Base-by-base conservation (phyloP, 2,797 vertebrate species). In the Sebastes minor region DNA sequence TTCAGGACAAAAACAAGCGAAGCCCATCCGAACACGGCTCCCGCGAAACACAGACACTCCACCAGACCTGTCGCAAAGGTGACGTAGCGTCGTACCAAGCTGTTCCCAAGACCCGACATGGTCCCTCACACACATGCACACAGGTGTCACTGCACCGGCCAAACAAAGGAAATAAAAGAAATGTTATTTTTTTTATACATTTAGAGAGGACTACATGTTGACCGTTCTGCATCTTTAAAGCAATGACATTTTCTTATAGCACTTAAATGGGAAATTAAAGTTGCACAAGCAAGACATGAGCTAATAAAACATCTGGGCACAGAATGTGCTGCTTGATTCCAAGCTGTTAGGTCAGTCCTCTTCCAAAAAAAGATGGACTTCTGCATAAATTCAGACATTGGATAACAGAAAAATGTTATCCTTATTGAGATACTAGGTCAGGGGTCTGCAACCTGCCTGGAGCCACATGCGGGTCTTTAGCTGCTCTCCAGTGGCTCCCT, bases 1-100 rank as follows among this genome's bases (percentile, higher is more conserved):
- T 98, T 98, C 64, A 99, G 95, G 78, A 99, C 94, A 2, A 96
- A 98, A 52, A 97, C 96, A 6, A 99, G 94, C 0, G 97, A 98
- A 7, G 97, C 94, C 97, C 97, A 99, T 71, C 98, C 98, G 0
- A 98, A 98, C 76, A 98, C 92, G 1, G 95, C 86, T 1, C 98
- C 98, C 0, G 97, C 96, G 1, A 99, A 98, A 86, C 96, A 96
- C 8, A 98, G 94, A 69, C 97, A 98, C 87, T 99, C 98, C 91
- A 98, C 81, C 67, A 99, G 88, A 25, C 98, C 97, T 0, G 97
- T 96, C 12, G 91, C 28, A 10, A 99, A 86, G 0, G 97, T 98
- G 52, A 96, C 89, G 88, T 94, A 85, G 10, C 87, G 95, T 18
- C 93, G 91, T 46, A 93, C 61, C 49, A 83, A 55, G 46, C 70